Evolutionary conservation across 2,888 invertebrate species (phyloP), one percentile per base, ranked within the genome.

Genomic region (Diaphora mendica): DNA sequence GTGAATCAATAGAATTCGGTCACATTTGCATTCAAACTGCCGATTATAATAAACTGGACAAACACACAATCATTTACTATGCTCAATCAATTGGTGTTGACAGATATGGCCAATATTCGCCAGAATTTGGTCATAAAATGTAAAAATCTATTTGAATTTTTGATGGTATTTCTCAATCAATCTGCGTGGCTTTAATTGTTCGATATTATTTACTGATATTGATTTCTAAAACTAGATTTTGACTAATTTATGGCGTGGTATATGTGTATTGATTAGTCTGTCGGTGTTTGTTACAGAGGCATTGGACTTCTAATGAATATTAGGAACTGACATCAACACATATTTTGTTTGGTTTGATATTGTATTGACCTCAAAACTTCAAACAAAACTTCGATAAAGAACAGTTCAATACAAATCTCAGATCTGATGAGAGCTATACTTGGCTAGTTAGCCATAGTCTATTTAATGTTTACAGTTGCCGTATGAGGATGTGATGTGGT

Each of bases 11-110:
- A 71, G 74, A 70, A 73, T 71, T 64, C 73, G 74, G 48, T 68
- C 77, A 79, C 70, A 85, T 84, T 85, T 79, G 70, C 79, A 84
- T 84, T 39, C 35, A 85, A 83, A 85, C 79, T 74, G 85, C 77
- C 78, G 69, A 78, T 83, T 85, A 79, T 77, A 81, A 80, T 85
- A 76, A 76, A 83, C 75, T 80, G 76, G 82, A 79, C 79, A 83
- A 81, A 85, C 71, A 84, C 65, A 73, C 77, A 81, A 85, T 76
- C 62, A 74, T 76, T 79, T 75, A 79, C 73, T 74, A 83, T 78
- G 77, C 71, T 70, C 82, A 83, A 82, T 83, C 82, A 80, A 83
- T 83, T 84, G 80, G 80, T 83, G 83, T 83, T 83, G 85, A 84
- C 82, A 83, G 75, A 74, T 79, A 74, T 68, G 76, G 51, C 70